Base-by-base conservation (phyloP, 2,113 vertebrate species). In the Poeciliopsis retropinna region DNA sequence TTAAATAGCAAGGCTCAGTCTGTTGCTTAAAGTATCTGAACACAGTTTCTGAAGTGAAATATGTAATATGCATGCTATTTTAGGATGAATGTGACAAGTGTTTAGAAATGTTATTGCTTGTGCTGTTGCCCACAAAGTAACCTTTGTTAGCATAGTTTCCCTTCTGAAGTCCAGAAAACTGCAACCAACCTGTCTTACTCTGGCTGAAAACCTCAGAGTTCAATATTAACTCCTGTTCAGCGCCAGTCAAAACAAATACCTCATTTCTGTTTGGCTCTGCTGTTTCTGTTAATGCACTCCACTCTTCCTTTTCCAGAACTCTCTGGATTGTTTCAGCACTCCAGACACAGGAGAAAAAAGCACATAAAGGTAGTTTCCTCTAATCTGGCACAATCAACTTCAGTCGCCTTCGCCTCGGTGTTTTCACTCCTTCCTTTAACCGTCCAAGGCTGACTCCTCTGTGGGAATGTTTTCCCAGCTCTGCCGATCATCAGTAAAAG, bases 281-380 rank as follows among this genome's bases (percentile, higher is more conserved):
- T 78, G 39, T 76, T 88, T 82, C 57, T 60, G 12, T 41, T 64
- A 25, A 84, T 13, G 54, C 39, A 0, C 17, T 72, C 28, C 10
- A 27, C 39, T 69, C 57, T 72, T 4, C 64, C 0, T 64, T 19
- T 64, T 27, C 15, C 72, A 95, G 94, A 91, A 93, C 74, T 66
- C 67, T 4, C 19, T 85, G 25, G 88, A 93, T 60, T 75, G 83
- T 19, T 88, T 89, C 51, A 75, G 68, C 37, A 69, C 86, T 17
- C 76, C 73, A 70, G 85, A 92, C 22, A 27, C 78, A 64, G 80
- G 63, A 0, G 82, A 83, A 27, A 60, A 61, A 57, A 47, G 61
- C 27, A 12, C 32, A 28, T 57, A 70, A 47, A 80, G 41, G 70
- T 75, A 31, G 70, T 72, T 28, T 73, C 28, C 3, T 30, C 10